These are phyloP conservation scores for Asobara japonica DNA, from an alignment of 1,140 invertebrate genomes.

Conservation along the genomic window DNA sequence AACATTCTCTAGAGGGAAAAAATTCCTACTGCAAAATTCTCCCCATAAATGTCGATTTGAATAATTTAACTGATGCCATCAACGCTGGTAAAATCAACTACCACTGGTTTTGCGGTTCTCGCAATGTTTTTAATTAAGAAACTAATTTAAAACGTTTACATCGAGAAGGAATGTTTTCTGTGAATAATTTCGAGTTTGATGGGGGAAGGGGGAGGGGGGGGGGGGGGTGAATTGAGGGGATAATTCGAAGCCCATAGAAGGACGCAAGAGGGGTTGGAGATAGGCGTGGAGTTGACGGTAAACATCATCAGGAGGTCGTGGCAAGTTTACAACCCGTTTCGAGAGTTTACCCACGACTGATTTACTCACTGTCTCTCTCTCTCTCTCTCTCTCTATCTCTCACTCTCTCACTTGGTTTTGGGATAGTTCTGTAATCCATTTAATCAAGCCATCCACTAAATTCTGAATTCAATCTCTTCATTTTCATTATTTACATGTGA, in stretches of 20 bases:
- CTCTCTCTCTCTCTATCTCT: too few relatives aligned
- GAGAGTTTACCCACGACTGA: slow-evolving; percentile 8
- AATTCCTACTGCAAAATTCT: too few relatives aligned
- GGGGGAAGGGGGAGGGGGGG: too few relatives aligned
- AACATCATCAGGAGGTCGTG: slow-evolving; percentile 8
- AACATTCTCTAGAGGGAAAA: too few relatives aligned
- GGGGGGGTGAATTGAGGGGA: not conserved
- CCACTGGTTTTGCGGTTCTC: not conserved
- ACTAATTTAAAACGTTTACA: not conserved
- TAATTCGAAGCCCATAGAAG: not conserved
- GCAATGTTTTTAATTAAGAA: not conserved
- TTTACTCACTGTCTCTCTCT: not conserved
- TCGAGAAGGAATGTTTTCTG: not conserved
- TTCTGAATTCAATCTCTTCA: not conserved
- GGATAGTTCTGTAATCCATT: not conserved
- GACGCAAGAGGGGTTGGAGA: not conserved
- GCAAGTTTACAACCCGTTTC: slow-evolving; percentile 6
- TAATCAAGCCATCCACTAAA: not conserved
- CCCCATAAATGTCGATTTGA: too few relatives aligned
- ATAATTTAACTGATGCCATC: too few relatives aligned
- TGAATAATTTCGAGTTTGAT: not conserved
- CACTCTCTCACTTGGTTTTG: not conserved
- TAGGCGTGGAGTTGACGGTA: slow-evolving; percentile 8
- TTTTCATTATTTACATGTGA: not conserved
- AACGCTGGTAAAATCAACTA: too few relatives aligned